These are phyloP conservation scores for Phaonia tiefii DNA, from an alignment of 2,888 invertebrate genomes.

Conservation along the genomic window DNA sequence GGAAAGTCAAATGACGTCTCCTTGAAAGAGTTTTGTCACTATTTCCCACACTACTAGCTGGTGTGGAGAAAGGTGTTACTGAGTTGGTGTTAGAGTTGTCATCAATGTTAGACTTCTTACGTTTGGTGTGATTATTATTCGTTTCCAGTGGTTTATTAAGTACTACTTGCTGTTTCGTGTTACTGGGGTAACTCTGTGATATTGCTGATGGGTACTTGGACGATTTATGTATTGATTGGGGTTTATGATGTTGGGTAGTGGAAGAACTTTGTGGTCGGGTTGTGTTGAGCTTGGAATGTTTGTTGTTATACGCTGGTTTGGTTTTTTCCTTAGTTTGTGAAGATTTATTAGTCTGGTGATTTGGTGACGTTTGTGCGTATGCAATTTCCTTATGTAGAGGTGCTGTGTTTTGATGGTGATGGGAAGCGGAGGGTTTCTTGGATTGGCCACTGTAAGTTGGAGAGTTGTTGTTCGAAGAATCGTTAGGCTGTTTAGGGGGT, in stretches of 20 bases:
- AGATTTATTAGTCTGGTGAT: not conserved
- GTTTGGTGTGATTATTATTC: too few species aligned
- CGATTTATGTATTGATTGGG: not conserved
- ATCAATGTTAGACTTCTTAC: not conserved
- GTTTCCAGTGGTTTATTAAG: too few species aligned
- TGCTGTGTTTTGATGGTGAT: too few species aligned
- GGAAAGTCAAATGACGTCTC: constrained; percentile 72
- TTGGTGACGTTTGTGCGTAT: not conserved
- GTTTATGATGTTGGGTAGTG: not conserved
- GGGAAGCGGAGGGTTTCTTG: not conserved
- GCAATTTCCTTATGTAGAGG: too few species aligned
- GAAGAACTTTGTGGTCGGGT: not conserved
- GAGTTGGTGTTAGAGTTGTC: not conserved
- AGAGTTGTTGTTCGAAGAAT: not conserved
- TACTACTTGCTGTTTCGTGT: too few species aligned
- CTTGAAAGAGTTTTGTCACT: constrained; percentile 61
- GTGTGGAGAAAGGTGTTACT: constrained; percentile 26
- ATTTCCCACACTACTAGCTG: constrained; percentile 50
- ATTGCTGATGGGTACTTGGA: not conserved
- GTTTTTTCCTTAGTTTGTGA: constrained; percentile 4
- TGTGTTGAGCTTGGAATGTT: not conserved
- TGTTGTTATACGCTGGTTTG: not conserved
- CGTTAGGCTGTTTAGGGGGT: not conserved
- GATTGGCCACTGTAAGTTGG: not conserved
- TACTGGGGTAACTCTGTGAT: too few species aligned